These are phyloP conservation scores for Thymelicus sylvestris DNA, from an alignment of 2,888 invertebrate genomes.

Conservation along the genomic window DNA sequence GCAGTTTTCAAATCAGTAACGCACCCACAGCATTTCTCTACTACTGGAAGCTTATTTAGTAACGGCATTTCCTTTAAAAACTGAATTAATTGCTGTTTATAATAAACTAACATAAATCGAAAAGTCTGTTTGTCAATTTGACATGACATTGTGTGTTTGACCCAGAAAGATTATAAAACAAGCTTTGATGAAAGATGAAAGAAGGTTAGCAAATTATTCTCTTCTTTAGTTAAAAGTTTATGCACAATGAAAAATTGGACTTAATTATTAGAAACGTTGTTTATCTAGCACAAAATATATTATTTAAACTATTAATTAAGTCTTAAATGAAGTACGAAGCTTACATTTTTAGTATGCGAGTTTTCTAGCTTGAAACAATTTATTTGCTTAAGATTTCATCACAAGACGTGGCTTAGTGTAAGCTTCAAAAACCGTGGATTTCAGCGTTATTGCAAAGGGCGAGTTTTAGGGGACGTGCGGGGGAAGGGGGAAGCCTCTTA, in stretches of 20 bases:
- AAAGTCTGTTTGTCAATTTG: slow-evolving; percentile 40
- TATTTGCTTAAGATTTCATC: slow-evolving; percentile 66
- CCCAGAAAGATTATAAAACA: background rate
- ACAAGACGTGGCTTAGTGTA: slow-evolving; percentile 75
- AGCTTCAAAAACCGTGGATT: slow-evolving; percentile 79
- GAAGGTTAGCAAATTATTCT: background rate
- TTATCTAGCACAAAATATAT: too few species aligned
- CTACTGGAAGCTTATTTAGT: slow-evolving; percentile 25
- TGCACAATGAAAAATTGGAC: too few species aligned
- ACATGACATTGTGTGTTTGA: slow-evolving; percentile 24
- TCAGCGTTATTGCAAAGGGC: slow-evolving; percentile 72
- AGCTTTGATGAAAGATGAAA: background rate
- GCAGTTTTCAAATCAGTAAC: slow-evolving; percentile 62
- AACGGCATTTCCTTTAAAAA: slow-evolving; percentile 36
- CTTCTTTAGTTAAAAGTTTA: too few species aligned
- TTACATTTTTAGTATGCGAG: too few species aligned
- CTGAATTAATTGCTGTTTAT: slow-evolving; percentile 28
- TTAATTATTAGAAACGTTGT: too few species aligned
- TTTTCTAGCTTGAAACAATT: slow-evolving; percentile 20
- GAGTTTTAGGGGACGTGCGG: slow-evolving; percentile 46
- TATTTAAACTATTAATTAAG: too few species aligned
- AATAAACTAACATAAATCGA: slow-evolving; percentile 39
- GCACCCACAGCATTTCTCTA: slow-evolving; percentile 56
- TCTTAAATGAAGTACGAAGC: too few species aligned
- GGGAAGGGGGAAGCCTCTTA: slow-evolving; percentile 68